Conservation (phyloP, 1,140 invertebrate species). For the Calycopis cecrops region DNA sequence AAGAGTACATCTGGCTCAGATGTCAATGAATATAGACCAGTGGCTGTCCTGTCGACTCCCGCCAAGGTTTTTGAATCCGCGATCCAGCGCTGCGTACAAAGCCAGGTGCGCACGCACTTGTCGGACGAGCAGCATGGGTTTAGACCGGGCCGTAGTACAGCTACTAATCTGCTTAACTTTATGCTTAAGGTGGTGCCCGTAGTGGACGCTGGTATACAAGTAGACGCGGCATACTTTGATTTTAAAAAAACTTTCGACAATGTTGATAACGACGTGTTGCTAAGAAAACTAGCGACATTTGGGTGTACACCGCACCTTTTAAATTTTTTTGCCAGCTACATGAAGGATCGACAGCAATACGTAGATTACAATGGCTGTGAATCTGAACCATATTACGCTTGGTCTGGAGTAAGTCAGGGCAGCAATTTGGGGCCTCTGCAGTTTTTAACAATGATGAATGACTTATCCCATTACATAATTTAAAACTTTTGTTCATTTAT, state of each 20-base stretch:
- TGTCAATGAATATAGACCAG: too few species aligned
- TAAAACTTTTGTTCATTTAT: too few species aligned
- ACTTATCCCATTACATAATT: too few species aligned
- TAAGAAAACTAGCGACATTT: neutral
- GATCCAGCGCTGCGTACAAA: slow-evolving; percentile 16
- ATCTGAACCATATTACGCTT: slow-evolving; percentile 1
- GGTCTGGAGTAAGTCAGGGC: slow-evolving; percentile 3
- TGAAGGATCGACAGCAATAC: slow-evolving; percentile 3
- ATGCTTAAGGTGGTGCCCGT: slow-evolving; percentile 12
- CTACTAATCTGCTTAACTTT: slow-evolving; percentile 16
- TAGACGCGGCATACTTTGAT: slow-evolving; percentile 25
- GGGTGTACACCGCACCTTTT: slow-evolving; percentile 1
- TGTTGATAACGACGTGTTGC: neutral
- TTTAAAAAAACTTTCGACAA: slow-evolving; percentile 13
- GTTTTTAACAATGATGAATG: neutral
- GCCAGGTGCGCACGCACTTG: slow-evolving; percentile 21
- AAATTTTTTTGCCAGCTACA: slow-evolving; percentile 7
- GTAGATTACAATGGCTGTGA: neutral
- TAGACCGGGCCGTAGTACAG: slow-evolving; percentile 11
- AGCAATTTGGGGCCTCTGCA: neutral
- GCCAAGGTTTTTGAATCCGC: slow-evolving; percentile 29
- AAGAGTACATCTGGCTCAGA: too few species aligned
- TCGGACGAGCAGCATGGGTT: slow-evolving; percentile 21
- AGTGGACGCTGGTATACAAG: slow-evolving; percentile 19
- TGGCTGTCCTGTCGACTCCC: too few species aligned